Percentiles rank a stretch among this genome's conserved stretches.
phyloP scores from a whole-genome alignment of 2,113 vertebrate species.

The Atrichornis clamosus region DNA sequence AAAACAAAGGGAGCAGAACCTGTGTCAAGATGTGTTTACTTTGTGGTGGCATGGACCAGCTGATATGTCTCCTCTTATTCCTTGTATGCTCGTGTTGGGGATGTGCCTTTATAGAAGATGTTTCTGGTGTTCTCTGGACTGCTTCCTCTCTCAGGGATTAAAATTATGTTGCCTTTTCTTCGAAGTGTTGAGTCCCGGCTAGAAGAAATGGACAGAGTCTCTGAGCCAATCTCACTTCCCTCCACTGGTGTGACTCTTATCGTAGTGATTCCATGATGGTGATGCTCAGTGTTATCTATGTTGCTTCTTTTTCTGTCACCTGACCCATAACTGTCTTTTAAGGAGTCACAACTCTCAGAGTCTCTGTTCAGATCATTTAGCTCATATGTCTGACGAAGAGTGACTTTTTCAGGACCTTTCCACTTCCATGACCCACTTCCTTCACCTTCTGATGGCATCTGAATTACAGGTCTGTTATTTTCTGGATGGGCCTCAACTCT shows the following conservation, averaged over 20 bases:
- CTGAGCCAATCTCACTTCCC: constrained; percentile 82
- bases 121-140: constrained; percentile 93
- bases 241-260: constrained; percentile 94
- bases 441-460: constrained; percentile 85
- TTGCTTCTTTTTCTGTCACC: constrained; percentile 86
- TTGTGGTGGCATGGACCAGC: neutral
- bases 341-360: constrained; percentile 88
- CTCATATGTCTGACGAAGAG: constrained; percentile 89
- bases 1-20: constrained; percentile 55
- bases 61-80: constrained; percentile 72
- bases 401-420: constrained; percentile 89
- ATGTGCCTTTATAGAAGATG: constrained; percentile 98
- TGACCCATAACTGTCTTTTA: constrained; percentile 83
- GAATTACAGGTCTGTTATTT: constrained; percentile 85
- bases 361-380: constrained; percentile 92
- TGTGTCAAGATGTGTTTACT: constrained; percentile 34
- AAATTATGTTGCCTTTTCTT: constrained; percentile 90
- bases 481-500: constrained; percentile 95
- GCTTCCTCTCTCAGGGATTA: constrained; percentile 93
- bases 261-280: constrained; percentile 87
- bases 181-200: constrained; percentile 91
- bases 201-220: constrained; percentile 86
- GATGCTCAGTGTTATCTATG: constrained; percentile 80
- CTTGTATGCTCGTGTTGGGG: constrained; percentile 86
- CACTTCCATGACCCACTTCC: constrained; percentile 95